Evolutionary conservation across 2,888 invertebrate species (phyloP), one percentile per base, ranked within the genome.

Genomic region (Choristoneura rosaceana): DNA sequence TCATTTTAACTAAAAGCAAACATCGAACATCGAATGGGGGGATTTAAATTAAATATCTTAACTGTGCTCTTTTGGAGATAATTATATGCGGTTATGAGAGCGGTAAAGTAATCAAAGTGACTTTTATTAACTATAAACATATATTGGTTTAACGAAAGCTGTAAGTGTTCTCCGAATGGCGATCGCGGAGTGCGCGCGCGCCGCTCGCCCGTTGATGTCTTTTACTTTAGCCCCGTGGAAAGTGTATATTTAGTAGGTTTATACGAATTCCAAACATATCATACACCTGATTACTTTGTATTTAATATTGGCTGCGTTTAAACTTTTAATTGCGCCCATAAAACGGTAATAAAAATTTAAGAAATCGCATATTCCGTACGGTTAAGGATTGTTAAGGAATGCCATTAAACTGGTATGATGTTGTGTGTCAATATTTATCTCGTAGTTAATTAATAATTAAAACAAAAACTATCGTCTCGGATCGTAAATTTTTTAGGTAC

Each of bases 141-240:
- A 61, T 43, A 71, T 71, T 52, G 61, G 55, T 59, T 70, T 70
- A 67, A 62, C 60, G 61, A 55, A 66, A 71, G 66, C 55, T 43
- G 61, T 66, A 61, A 67, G 64, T 64, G 64, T 55, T 62, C 61
- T 62, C 8, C 55, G 69, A 70, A 64, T 55, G 66, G 41, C 33
- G 12, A 64, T 33, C 43, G 41, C 50, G 34, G 34, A 61, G 38
- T 38, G 25, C 75, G 69, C 65, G 43, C 69, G 62, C 65, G 77
- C 3, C 76, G 76, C 79, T 79, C 80, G 83, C 90, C 84, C 93
- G 93, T 93, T 93, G 91, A 93, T 90, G 92, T 93, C 90, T 92
- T 93, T 92, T 91, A 86, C 90, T 90, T 86, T 84, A 87, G 88
- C 84, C 86, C 87, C 89, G 90, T 91, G 88, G 90, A 90, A 91